A percentile compares a stretch with the other conserved stretches of the same genome.
These are phyloP conservation scores for Odontocerum albicorne DNA, from an alignment of 2,888 invertebrate species.

Conservation along the genomic window DNA sequence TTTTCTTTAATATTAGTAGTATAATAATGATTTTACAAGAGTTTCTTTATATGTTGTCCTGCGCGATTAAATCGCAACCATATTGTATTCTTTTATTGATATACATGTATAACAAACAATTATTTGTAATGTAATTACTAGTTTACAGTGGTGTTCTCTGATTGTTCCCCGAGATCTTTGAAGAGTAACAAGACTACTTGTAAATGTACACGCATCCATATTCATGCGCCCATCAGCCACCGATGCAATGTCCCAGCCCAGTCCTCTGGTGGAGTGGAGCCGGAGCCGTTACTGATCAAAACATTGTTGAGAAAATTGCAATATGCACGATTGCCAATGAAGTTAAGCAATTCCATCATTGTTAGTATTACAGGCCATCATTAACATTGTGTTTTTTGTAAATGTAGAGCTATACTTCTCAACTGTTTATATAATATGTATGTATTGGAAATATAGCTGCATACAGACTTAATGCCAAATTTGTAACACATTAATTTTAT, in stretches of 20 bases:
- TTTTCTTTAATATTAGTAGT: constrained; percentile 17
- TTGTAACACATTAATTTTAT: constrained; percentile 13
- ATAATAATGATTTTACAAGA: constrained; percentile 12
- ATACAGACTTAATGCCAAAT: constrained; percentile 21
- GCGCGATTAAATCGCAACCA: constrained; percentile 22
- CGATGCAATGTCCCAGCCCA: no score
- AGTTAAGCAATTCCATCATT: constrained; percentile 6
- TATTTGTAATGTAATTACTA: no score
- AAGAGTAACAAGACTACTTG: no score
- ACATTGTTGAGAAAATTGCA: constrained; percentile 5
- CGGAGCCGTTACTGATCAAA: no score
- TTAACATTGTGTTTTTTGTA: constrained; percentile 12
- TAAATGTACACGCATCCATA: no score
- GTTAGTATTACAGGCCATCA: constrained; percentile 12
- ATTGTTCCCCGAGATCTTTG: no score
- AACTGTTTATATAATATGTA: constrained; percentile 6
- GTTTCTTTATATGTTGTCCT: not conserved
- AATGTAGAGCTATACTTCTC: constrained; percentile 13
- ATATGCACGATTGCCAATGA: not conserved
- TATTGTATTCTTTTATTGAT: constrained; percentile 2
- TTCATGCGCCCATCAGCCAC: no score
- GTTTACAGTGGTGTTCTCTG: no score
- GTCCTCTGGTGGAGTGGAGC: no score
- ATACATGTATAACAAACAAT: not conserved
- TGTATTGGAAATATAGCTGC: constrained; percentile 3